phyloP scores from a whole-genome alignment of 2,888 invertebrate genomes.

The Acrocyrtus sp. region DNA sequence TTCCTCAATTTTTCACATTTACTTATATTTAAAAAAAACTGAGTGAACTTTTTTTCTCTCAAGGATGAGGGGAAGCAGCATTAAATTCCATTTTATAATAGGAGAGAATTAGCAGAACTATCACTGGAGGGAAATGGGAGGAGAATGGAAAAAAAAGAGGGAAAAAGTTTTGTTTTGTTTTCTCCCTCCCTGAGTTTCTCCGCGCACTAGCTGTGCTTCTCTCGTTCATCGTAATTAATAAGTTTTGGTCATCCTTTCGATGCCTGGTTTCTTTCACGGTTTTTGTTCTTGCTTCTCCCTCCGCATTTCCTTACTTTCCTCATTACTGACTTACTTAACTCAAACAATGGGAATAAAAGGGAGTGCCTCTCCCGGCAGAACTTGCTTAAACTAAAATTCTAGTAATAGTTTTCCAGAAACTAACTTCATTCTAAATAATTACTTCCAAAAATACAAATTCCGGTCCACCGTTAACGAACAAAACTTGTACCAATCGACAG shows the following conservation, averaged over 20 bases:
- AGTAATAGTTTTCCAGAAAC: too few species aligned
- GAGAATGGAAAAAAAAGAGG: background rate
- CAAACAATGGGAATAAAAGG: background rate
- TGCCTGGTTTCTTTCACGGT: too few species aligned
- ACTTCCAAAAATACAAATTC: too few species aligned
- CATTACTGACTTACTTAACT: too few species aligned
- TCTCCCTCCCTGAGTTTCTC: background rate
- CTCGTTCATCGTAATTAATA: constrained; percentile 6
- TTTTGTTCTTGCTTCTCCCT: constrained; percentile 12
- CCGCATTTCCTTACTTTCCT: background rate
- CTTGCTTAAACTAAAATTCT: too few species aligned
- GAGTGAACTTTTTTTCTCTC: background rate
- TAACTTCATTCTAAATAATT: too few species aligned
- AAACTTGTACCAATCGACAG: too few species aligned
- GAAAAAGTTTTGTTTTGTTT: background rate
- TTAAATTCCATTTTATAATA: too few species aligned
- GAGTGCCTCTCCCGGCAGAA: too few species aligned
- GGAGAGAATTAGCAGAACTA: background rate
- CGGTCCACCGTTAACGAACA: too few species aligned
- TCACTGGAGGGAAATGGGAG: too few species aligned
- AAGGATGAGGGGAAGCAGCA: too few species aligned
- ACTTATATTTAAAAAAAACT: background rate
- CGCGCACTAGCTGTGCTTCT: background rate
- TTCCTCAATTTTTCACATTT: background rate
- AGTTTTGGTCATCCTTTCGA: constrained; percentile 10